Evolutionary conservation across 2,888 invertebrate species (phyloP).

Genomic region (Andrena minutula): DNA sequence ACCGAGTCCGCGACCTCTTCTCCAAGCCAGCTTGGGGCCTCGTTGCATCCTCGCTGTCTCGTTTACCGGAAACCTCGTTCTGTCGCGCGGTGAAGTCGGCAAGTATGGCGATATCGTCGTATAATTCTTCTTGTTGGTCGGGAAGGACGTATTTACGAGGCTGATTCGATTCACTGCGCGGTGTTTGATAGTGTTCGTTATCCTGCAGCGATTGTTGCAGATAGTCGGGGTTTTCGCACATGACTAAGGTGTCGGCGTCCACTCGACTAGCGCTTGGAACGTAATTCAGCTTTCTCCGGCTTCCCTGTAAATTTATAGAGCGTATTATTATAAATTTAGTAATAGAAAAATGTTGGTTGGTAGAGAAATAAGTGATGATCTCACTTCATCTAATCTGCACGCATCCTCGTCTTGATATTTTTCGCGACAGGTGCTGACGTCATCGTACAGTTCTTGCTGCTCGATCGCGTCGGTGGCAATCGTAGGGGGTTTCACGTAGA

Average conservation of each 20-base stretch:
- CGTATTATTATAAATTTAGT: too few species aligned
- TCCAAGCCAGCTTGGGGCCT: constrained; percentile 51
- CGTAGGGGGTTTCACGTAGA: constrained; percentile 70
- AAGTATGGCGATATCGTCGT: constrained; percentile 80
- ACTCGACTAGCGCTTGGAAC: neutral
- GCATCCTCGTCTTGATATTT: constrained; percentile 15
- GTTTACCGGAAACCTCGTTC: constrained; percentile 55
- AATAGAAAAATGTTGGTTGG: too few species aligned
- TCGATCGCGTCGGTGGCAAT: neutral
- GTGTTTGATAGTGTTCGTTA: constrained; percentile 79
- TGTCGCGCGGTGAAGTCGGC: constrained; percentile 76
- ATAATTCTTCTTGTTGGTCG: constrained; percentile 73
- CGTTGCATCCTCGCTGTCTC: constrained; percentile 23
- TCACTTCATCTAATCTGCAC: constrained; percentile 31
- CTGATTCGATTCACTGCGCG: constrained; percentile 62
- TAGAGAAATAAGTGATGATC: too few species aligned
- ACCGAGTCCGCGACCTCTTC: constrained; percentile 78
- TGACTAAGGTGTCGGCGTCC: neutral
- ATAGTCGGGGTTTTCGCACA: neutral
- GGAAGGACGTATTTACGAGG: constrained; percentile 16
- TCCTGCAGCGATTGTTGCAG: constrained; percentile 47
- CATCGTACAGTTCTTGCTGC: constrained; percentile 79
- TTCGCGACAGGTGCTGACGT: constrained; percentile 72
- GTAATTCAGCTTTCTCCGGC: neutral
- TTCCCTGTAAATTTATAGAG: constrained; percentile 2